phyloP scores from a whole-genome alignment of 2,797 vertebrate genomes.

The Alexandromys oeconomus region DNA sequence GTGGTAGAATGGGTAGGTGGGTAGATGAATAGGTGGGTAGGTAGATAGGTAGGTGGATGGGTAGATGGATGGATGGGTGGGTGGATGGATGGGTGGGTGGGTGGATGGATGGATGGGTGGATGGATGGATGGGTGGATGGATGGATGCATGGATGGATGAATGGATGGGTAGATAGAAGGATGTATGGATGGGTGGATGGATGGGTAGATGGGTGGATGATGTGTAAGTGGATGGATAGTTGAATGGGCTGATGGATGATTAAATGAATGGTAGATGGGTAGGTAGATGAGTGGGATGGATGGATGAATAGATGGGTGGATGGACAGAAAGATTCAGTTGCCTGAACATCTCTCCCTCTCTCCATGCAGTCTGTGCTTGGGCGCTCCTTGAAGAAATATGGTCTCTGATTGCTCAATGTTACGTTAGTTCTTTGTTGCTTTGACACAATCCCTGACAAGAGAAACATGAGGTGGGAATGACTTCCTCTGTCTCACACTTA shows the following conservation, averaged over 20 bases:
- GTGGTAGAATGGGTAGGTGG: neutral
- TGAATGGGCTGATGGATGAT: no score
- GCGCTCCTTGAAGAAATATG: neutral
- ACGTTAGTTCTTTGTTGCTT: neutral
- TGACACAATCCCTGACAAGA: neutral
- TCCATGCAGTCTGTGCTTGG: fast-evolving
- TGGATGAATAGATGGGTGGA: neutral
- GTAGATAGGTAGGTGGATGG: neutral
- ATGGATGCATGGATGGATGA: fast-evolving
- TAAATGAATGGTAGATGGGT: no score
- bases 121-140: fast-evolving
- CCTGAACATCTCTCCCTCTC: neutral
- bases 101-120: fast-evolving
- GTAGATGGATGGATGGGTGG: neutral
- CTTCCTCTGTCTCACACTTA: neutral
- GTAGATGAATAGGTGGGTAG: neutral
- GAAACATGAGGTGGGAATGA: neutral
- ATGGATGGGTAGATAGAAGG: fast-evolving
- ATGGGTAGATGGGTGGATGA: neutral
- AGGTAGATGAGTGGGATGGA: no score
- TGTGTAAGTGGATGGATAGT: neutral
- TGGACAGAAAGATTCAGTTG: neutral
- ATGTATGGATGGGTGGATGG: fast-evolving
- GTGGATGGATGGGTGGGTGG: fast-evolving
- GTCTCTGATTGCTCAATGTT: neutral